Evolutionary conservation across 2,888 invertebrate species (phyloP).

Genomic region (Geotrupes spiniger): DNA sequence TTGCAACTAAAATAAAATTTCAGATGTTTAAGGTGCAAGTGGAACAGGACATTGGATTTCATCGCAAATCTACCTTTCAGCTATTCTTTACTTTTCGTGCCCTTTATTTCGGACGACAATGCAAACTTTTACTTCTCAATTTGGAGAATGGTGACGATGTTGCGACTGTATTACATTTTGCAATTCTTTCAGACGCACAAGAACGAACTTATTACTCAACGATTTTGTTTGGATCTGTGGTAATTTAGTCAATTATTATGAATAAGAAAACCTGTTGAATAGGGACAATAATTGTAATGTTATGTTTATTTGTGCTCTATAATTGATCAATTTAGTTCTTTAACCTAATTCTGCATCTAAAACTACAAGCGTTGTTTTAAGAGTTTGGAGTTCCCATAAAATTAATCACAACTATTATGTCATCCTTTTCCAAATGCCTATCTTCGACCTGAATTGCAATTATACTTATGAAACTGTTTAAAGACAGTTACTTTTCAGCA

Average conservation of each 20-base stretch:
- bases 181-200: constrained; percentile 51
- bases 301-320: too few species aligned
- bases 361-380: too few species aligned
- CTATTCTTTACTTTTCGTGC: constrained; percentile 47
- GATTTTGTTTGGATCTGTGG: constrained; percentile 52
- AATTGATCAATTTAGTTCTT: too few species aligned
- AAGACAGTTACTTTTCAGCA: constrained; percentile 38
- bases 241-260: constrained; percentile 41
- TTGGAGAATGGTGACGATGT: constrained; percentile 50
- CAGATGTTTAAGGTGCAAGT: constrained; percentile 52
- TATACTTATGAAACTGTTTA: too few species aligned
- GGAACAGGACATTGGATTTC: constrained; percentile 50
- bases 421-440: too few species aligned
- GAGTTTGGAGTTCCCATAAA: too few species aligned
- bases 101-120: constrained; percentile 29
- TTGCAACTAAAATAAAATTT: constrained; percentile 20
- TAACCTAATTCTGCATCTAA: too few species aligned
- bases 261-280: too few species aligned
- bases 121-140: constrained; percentile 44
- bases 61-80: constrained; percentile 49
- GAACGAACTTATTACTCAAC: constrained; percentile 50
- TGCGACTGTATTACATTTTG: constrained; percentile 52
- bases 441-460: too few species aligned
- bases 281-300: too few species aligned
- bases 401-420: too few species aligned